Evolutionary conservation across 2,888 invertebrate genomes (phyloP).

Genomic region (Rhogogaster chlorosoma): DNA sequence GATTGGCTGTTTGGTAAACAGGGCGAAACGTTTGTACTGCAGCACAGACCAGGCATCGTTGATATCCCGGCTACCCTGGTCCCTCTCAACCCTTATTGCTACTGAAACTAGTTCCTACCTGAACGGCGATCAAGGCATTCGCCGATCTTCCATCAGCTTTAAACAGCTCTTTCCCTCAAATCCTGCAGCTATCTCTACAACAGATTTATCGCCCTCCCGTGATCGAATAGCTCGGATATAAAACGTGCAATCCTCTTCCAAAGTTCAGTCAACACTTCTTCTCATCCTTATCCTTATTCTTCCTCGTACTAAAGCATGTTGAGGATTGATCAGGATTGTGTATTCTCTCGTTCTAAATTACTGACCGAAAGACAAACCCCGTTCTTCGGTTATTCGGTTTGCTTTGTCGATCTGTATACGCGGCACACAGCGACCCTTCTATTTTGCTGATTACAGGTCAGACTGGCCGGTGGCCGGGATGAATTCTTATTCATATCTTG

Average conservation of each 20-base stretch:
- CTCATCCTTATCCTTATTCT: neutral
- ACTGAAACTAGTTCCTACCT: constrained; percentile 56
- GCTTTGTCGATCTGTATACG: neutral
- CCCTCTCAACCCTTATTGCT: constrained; percentile 56
- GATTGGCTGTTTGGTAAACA: constrained; percentile 69
- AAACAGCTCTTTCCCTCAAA: neutral
- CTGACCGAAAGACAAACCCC: neutral
- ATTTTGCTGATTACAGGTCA: constrained; percentile 28
- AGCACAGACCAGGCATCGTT: constrained; percentile 60
- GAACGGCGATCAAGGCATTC: neutral
- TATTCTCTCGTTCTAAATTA: neutral
- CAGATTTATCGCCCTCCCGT: constrained; percentile 23
- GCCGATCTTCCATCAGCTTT: constrained; percentile 22
- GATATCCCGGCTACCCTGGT: constrained; percentile 51
- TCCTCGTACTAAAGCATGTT: neutral
- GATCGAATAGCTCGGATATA: constrained; percentile 36
- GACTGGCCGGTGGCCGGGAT: neutral
- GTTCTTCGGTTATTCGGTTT: neutral
- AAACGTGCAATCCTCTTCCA: constrained; percentile 1
- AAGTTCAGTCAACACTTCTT: constrained; percentile 15
- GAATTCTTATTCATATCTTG: constrained; percentile 43
- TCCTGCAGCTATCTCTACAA: neutral
- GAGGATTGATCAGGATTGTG: neutral
- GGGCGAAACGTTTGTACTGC: constrained; percentile 60
- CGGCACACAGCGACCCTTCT: constrained; percentile 14